Base-by-base conservation (phyloP, 2,797 vertebrate genomes). In the Oreochromis grahami region DNA sequence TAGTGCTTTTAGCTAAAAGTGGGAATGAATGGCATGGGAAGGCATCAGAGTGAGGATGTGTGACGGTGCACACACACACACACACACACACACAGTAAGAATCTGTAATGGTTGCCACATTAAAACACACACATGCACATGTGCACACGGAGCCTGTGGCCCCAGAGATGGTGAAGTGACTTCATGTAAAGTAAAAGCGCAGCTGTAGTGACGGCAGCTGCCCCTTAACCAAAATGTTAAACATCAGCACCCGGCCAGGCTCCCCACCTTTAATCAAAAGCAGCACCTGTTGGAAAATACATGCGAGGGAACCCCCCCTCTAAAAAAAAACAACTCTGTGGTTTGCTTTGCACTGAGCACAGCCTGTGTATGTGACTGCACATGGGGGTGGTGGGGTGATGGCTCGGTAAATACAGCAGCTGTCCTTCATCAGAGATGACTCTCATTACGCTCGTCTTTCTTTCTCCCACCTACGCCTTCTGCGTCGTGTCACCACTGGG, bases 121-220 rank as follows among this genome's bases (percentile, higher is more conserved):
- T 72, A 72, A 41, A 48, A 77, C 48, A 36, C 51, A 51, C 70
- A 84, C 29, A 56, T 72, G 34, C 51, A 51, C 70, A 81, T 32
- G 76, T 55, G 15, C 63, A 74, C 6, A 53, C 4, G 1, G 58
- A 79, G 48, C 7, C 36, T 9, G 60, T 13, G 88, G 90, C 87
- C 88, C 58, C 80, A 83, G 11, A 84, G 76, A 82, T 60, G 84
- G 84, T 13, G 78, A 79, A 86, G 83, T 38, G 79, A 84, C 85
- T 88, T 77, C 43, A 77, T 85, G 85, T 84, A 80, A 82, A 92
- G 88, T 88, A 77, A 41, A 91, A 85, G 88, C 89, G 92, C 93
- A 94, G 95, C 94, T 94, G 94, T 85, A 91, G 88, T 70, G 86
- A 89, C 87, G 90, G 90, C 95, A 95, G 94, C 93, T 95, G 94